Conservation (phyloP, 2,888 invertebrate species). For the Volucella inflata region DNA sequence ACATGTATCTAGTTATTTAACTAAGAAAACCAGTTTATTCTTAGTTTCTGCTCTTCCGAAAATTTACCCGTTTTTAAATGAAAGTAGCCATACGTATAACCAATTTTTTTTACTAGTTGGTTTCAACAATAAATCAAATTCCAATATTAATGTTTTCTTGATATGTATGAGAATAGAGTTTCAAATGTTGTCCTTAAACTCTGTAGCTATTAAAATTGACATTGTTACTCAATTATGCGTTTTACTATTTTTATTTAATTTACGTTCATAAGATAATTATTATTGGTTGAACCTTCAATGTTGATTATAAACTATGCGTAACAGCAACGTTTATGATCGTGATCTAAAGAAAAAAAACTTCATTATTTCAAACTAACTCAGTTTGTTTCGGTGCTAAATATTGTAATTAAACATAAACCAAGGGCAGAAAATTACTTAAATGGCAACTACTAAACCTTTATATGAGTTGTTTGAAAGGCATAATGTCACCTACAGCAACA, state of each 20-base stretch:
- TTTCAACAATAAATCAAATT: background rate
- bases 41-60: slow-evolving; percentile 18
- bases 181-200: slow-evolving; percentile 43
- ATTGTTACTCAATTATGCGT: slow-evolving; percentile 13
- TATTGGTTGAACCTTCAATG: slow-evolving; percentile 26
- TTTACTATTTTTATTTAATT: slow-evolving; percentile 26
- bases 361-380: background rate
- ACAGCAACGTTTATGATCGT: background rate
- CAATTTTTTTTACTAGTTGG: background rate
- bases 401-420: background rate
- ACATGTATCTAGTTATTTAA: slow-evolving; percentile 7
- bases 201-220: slow-evolving; percentile 16
- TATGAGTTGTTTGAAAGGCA: background rate
- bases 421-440: background rate
- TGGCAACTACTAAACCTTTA: background rate
- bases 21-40: slow-evolving; percentile 16
- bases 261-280: slow-evolving; percentile 22
- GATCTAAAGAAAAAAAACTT: background rate
- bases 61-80: background rate
- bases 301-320: background rate
- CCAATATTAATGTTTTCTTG: background rate
- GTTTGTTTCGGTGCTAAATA: background rate
- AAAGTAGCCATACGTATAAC: background rate
- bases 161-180: background rate
- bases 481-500: background rate